These are phyloP conservation scores for Chymomyza costata DNA, from an alignment of 1,140 invertebrate species.

Conservation along the genomic window DNA sequence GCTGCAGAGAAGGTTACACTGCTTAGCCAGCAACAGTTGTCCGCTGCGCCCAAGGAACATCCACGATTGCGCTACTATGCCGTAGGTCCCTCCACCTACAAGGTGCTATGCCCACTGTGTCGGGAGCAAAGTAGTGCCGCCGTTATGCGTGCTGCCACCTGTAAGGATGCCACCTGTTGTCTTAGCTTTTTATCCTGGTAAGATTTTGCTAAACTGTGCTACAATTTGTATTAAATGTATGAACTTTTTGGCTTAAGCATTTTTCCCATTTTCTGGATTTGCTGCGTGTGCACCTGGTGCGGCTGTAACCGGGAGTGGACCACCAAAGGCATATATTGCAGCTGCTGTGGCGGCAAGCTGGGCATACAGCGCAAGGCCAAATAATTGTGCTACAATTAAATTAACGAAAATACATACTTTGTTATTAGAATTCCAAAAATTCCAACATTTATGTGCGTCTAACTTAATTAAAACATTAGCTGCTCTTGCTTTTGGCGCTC, in stretches of 20 bases:
- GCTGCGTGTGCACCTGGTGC: constrained; percentile 67
- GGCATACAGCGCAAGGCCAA: constrained; percentile 60
- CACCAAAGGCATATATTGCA: constrained; percentile 67
- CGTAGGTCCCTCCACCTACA: constrained; percentile 63
- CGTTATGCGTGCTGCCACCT: constrained; percentile 62
- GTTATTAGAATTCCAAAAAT: too few relatives aligned
- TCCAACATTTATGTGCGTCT: constrained; percentile 36
- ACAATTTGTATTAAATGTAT: too few relatives aligned
- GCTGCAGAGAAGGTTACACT: constrained; percentile 33
- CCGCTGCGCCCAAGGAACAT: constrained; percentile 13
- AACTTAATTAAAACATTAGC: constrained; percentile 57
- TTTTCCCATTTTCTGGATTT: constrained; percentile 68
- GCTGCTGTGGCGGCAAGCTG: constrained; percentile 63
- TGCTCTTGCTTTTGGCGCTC: neutral
- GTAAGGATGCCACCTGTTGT: constrained; percentile 60
- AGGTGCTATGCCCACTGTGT: constrained; percentile 60
- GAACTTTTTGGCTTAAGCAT: constrained; percentile 42
- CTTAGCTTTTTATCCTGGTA: constrained; percentile 64
- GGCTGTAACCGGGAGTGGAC: constrained; percentile 71
- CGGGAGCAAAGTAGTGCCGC: constrained; percentile 55
- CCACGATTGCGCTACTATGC: constrained; percentile 55
- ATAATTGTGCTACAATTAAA: constrained; percentile 15
- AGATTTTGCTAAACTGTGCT: constrained; percentile 8
- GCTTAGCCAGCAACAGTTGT: constrained; percentile 20
- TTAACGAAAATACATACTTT: constrained; percentile 44